Percentiles rank a stretch among this genome's conserved stretches.
Evolutionary conservation across 2,113 vertebrate species (phyloP).

Genomic region (Eurystomus gularis): DNA sequence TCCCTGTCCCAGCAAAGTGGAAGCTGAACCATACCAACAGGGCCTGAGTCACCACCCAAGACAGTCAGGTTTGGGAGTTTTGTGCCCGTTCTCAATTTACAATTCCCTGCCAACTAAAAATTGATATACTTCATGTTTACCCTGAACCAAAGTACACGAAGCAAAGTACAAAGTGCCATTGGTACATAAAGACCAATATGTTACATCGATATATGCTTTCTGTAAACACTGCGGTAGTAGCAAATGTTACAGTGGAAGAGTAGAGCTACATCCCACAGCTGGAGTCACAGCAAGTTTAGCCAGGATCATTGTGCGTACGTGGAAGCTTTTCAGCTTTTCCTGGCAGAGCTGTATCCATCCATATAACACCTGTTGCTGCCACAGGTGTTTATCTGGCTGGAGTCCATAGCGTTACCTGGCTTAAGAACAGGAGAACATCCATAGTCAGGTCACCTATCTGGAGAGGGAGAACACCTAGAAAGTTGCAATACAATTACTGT

Average conservation of each 20-base stretch:
- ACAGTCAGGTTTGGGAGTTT: neutral
- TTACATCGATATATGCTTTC: neutral
- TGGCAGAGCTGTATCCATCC: neutral
- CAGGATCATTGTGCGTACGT: fast-evolving
- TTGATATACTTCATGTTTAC: neutral
- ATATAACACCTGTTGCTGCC: neutral
- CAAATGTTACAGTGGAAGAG: neutral
- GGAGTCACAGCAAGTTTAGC: neutral
- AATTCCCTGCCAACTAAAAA: neutral
- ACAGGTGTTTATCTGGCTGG: neutral
- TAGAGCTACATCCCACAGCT: neutral
- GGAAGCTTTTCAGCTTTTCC: neutral
- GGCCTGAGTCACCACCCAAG: neutral
- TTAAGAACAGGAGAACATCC: neutral
- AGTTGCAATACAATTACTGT: neutral
- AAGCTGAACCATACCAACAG: neutral
- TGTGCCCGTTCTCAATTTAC: neutral
- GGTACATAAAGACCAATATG: neutral
- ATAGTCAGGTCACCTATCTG: neutral
- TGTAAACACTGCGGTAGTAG: neutral
- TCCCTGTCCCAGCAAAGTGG: neutral
- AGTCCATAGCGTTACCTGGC: neutral
- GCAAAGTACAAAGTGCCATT: neutral
- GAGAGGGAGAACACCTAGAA: neutral
- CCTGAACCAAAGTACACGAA: neutral